Evolutionary conservation across 2,113 vertebrate species (phyloP).

Genomic region (Mesitornis unicolor): DNA sequence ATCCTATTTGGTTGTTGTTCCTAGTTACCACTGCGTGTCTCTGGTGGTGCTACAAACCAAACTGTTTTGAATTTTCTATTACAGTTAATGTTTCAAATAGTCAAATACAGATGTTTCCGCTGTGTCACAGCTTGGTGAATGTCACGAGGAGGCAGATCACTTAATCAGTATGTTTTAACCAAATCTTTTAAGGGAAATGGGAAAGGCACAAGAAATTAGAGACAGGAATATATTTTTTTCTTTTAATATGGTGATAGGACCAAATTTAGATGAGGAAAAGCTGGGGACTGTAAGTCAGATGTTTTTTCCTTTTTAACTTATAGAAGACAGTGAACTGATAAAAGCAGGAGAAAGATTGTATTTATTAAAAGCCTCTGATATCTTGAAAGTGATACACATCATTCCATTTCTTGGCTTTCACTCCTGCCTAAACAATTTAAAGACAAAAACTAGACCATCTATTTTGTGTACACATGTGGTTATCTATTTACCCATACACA

Average conservation of each 20-base stretch:
- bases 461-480: background rate
- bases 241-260: background rate
- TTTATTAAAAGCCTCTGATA: conserved; percentile 38
- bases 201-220: background rate
- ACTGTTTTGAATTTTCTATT: background rate
- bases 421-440: conserved; percentile 5
- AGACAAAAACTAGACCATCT: conserved; percentile 6
- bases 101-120: background rate
- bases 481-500: background rate
- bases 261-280: background rate
- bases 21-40: background rate
- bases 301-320: background rate
- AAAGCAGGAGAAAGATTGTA: conserved; percentile 8
- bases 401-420: conserved; percentile 31
- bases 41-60: background rate
- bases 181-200: background rate
- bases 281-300: background rate
- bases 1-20: accelerated
- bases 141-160: background rate
- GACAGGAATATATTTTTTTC: background rate
- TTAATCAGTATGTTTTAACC: background rate
- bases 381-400: conserved; percentile 12
- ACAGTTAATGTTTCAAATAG: background rate
- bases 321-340: background rate
- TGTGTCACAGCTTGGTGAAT: background rate